phyloP scores from a whole-genome alignment of 1,140 invertebrate genomes.

The Apis dorsata region DNA sequence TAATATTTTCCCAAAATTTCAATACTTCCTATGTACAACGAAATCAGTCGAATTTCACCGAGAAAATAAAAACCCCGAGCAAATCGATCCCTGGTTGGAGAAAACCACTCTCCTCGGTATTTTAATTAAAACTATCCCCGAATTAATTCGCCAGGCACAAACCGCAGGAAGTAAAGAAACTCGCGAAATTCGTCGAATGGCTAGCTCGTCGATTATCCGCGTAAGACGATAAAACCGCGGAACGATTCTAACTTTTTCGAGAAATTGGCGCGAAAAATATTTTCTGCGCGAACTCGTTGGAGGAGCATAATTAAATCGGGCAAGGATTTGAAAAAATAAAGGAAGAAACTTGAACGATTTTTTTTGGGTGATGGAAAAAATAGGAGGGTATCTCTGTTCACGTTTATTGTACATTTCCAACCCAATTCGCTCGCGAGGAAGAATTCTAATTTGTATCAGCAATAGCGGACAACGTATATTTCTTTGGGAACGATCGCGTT shows the following conservation, averaged over 20 bases:
- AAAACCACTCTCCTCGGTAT: background rate
- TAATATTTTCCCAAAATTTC: too few species aligned
- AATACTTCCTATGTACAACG: too few species aligned
- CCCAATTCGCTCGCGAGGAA: slow-evolving; percentile 44
- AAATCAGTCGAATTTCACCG: background rate
- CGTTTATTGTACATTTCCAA: slow-evolving; percentile 58
- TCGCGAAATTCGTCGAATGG: background rate
- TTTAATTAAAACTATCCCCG: background rate
- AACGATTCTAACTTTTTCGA: background rate
- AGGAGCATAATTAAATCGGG: too few species aligned
- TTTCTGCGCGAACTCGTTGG: background rate
- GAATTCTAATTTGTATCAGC: slow-evolving; percentile 40
- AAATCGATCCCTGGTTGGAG: background rate
- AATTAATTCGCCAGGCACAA: background rate
- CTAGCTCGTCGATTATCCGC: background rate
- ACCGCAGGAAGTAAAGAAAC: background rate
- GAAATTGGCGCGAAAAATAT: background rate
- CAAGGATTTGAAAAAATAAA: too few species aligned
- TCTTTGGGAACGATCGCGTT: slow-evolving; percentile 18
- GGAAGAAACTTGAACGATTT: slow-evolving; percentile 35
- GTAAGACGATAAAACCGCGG: background rate
- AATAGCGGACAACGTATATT: background rate
- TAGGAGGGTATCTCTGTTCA: slow-evolving; percentile 6
- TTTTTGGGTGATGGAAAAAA: slow-evolving; percentile 25
- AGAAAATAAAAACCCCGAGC: background rate